Evolutionary conservation across 1,140 invertebrate genomes (phyloP).

Genomic region (Drosophila paulistorum): DNA sequence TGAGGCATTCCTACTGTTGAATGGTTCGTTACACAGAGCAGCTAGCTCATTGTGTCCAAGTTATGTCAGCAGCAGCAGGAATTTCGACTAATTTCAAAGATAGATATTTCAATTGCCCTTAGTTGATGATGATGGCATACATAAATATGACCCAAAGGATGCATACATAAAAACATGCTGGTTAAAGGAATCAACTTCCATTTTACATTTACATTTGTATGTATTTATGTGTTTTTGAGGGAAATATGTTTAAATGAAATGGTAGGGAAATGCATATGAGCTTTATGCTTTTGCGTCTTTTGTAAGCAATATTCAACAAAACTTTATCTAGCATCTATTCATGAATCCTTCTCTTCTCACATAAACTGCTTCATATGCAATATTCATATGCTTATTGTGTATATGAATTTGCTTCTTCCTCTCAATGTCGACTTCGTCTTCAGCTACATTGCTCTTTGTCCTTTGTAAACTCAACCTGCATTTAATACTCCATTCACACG

Average conservation of each 20-base stretch:
- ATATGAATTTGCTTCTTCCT: not conserved
- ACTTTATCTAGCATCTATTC: constrained; percentile 34
- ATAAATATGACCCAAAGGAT: not conserved
- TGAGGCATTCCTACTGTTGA: not conserved
- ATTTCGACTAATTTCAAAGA: not conserved
- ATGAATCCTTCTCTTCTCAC: constrained; percentile 18
- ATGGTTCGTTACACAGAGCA: not conserved
- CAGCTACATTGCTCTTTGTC: not conserved
- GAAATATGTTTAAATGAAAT: constrained; percentile 30
- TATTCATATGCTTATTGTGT: constrained; percentile 34
- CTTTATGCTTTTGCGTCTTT: constrained; percentile 27
- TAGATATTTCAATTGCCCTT: not conserved
- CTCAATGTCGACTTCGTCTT: not conserved
- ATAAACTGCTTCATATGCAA: constrained; percentile 22
- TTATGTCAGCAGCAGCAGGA: not conserved
- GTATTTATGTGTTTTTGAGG: not conserved
- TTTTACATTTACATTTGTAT: too few relatives aligned
- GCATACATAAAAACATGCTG: constrained; percentile 2
- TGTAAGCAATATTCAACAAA: constrained; percentile 19
- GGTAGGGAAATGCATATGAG: constrained; percentile 35
- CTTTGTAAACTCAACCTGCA: constrained; percentile 17
- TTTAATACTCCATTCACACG: constrained; percentile 5
- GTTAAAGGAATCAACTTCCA: not conserved
- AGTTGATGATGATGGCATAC: not conserved
- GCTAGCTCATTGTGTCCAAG: not conserved